phyloP scores from a whole-genome alignment of 2,113 vertebrate species.

The Scatophagus argus region DNA sequence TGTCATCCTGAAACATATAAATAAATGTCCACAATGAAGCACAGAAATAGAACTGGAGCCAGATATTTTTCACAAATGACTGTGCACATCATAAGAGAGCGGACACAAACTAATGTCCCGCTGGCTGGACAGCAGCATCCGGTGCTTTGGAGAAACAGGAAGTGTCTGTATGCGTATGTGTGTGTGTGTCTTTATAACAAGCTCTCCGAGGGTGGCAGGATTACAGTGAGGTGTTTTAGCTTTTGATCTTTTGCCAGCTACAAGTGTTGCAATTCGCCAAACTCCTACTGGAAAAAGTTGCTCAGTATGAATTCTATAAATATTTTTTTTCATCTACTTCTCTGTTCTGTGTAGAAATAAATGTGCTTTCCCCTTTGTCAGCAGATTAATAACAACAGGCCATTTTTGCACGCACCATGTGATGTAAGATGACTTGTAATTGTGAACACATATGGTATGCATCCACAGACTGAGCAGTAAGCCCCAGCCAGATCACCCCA shows the following conservation, averaged over 20 bases:
- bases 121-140: constrained; percentile 61
- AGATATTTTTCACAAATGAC: constrained; percentile 15
- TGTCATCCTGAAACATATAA: constrained; percentile 26
- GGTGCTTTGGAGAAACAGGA: constrained; percentile 75
- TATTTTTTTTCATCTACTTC: constrained; percentile 39
- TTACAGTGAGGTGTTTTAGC: constrained; percentile 60
- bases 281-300: constrained; percentile 47
- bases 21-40: neutral
- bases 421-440: constrained; percentile 66
- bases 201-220: constrained; percentile 58
- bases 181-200: constrained; percentile 66
- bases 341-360: constrained; percentile 41
- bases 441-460: constrained; percentile 71
- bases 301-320: neutral
- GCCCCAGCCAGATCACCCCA: constrained; percentile 32
- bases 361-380: constrained; percentile 67
- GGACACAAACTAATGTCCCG: constrained; percentile 33
- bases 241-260: constrained; percentile 72
- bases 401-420: constrained; percentile 46
- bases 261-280: constrained; percentile 49
- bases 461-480: constrained; percentile 44
- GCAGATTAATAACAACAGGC: constrained; percentile 68
- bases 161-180: constrained; percentile 71
- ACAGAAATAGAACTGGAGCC: neutral
- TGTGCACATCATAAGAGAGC: constrained; percentile 32